A percentile compares a stretch with the other conserved stretches of the same genome.
These are phyloP conservation scores for Dorcus parallelipipedus DNA, from an alignment of 2,888 invertebrate genomes.

Conservation along the genomic window DNA sequence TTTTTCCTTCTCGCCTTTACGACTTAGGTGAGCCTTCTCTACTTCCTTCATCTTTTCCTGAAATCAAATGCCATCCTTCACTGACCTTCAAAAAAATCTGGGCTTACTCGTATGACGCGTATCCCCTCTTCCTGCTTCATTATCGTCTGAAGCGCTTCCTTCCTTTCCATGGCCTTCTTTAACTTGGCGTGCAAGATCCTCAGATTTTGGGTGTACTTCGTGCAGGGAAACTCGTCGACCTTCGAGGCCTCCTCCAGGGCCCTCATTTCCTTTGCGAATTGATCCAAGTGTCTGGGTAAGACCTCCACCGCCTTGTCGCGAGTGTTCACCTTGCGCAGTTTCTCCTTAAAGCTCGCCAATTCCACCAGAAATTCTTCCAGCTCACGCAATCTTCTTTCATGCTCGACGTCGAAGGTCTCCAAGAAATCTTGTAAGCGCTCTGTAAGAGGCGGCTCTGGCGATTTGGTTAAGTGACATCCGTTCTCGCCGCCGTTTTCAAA, in stretches of 20 bases:
- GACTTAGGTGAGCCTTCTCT: background rate
- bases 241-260: background rate
- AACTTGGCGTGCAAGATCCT: background rate
- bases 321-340: background rate
- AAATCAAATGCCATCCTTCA: background rate
- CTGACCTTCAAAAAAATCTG: background rate
- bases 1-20: constrained; percentile 17
- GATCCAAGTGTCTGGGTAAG: constrained; percentile 7
- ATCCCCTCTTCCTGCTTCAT: constrained; percentile 16
- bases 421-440: background rate
- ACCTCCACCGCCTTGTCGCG: constrained; percentile 10
- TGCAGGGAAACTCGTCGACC: constrained; percentile 1
- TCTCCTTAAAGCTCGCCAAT: constrained; percentile 3
- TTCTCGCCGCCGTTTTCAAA: no score
- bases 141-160: background rate
- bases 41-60: constrained; percentile 19
- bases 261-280: constrained; percentile 8
- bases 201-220: constrained; percentile 5
- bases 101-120: constrained; percentile 15
- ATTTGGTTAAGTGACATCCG: no score
- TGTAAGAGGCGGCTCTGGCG: no score
- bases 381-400: background rate
- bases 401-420: constrained; percentile 7
- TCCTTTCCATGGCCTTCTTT: constrained; percentile 2
- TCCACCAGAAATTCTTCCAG: constrained; percentile 10